Conservation (phyloP, 1,140 invertebrate species). For the Atopsyche davidsoni region DNA sequence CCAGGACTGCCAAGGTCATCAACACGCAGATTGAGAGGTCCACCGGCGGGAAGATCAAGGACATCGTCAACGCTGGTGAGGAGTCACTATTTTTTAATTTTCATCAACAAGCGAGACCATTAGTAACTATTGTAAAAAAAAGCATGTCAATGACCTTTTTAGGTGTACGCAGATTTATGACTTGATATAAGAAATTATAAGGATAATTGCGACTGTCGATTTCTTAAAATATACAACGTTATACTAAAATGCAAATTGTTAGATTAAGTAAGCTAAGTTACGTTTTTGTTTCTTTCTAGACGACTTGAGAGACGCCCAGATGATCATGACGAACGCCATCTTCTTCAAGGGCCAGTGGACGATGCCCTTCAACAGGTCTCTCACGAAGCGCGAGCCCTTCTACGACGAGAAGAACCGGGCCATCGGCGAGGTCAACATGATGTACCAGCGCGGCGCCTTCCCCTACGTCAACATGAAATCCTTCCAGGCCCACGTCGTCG, state of each 20-base stretch:
- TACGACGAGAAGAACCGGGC: conserved; percentile 45
- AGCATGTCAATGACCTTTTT: too few relatives aligned
- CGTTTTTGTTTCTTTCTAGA: conserved; percentile 30
- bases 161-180: too few relatives aligned
- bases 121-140: too few relatives aligned
- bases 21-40: not conserved
- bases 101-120: too few relatives aligned
- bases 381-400: conserved; percentile 52
- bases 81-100: too few relatives aligned
- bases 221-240: too few relatives aligned
- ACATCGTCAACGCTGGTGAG: conserved; percentile 2
- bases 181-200: too few relatives aligned
- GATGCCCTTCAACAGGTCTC: conserved; percentile 59
- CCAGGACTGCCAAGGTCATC: not conserved
- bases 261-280: too few relatives aligned
- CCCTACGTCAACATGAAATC: conserved; percentile 48
- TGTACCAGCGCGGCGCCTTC: conserved; percentile 51
- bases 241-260: too few relatives aligned
- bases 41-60: conserved; percentile 3
- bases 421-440: conserved; percentile 55
- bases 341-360: conserved; percentile 82
- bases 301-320: conserved; percentile 48
- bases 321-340: conserved; percentile 70
- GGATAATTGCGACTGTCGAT: too few relatives aligned
- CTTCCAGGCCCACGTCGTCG: conserved; percentile 58